Conservation (phyloP, 2,888 invertebrate genomes). For the Diachrysia chrysitis region DNA sequence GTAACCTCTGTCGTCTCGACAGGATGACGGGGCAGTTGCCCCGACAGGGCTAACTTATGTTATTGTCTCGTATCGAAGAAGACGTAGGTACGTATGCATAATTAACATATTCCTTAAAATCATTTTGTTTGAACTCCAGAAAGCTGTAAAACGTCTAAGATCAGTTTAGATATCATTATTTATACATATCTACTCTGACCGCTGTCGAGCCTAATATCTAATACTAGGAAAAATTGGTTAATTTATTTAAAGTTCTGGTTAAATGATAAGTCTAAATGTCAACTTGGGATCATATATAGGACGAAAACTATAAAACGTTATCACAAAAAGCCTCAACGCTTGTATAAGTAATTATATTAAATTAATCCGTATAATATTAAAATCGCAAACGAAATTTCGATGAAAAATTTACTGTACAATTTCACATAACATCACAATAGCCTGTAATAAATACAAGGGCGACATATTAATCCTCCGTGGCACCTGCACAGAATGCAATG, state of each 20-base stretch:
- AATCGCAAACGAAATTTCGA: constrained; percentile 20
- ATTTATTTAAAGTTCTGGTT: too few species aligned
- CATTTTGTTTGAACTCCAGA: background rate
- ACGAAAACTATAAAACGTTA: too few species aligned
- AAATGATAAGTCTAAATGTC: too few species aligned
- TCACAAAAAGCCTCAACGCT: background rate
- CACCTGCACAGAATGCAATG: constrained; percentile 42
- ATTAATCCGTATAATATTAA: background rate
- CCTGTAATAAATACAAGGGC: constrained; percentile 48
- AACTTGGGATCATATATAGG: too few species aligned
- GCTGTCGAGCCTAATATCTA: too few species aligned
- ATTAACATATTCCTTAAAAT: background rate
- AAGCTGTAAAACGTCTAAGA: background rate
- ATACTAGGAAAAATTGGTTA: too few species aligned
- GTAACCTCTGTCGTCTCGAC: constrained; percentile 66
- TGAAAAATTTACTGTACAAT: constrained; percentile 29
- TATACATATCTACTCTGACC: too few species aligned
- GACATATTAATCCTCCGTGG: constrained; percentile 54
- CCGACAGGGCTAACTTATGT: constrained; percentile 53
- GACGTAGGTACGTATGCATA: constrained; percentile 12
- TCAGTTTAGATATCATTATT: too few species aligned
- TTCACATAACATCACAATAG: constrained; percentile 31
- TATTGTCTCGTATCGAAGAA: constrained; percentile 46
- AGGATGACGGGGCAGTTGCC: constrained; percentile 56
- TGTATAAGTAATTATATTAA: background rate